A percentile compares a stretch with the other conserved stretches of the same genome.
These are phyloP conservation scores for Eulemur albifrons DNA, from an alignment of 2,797 vertebrate species.

Conservation along the genomic window DNA sequence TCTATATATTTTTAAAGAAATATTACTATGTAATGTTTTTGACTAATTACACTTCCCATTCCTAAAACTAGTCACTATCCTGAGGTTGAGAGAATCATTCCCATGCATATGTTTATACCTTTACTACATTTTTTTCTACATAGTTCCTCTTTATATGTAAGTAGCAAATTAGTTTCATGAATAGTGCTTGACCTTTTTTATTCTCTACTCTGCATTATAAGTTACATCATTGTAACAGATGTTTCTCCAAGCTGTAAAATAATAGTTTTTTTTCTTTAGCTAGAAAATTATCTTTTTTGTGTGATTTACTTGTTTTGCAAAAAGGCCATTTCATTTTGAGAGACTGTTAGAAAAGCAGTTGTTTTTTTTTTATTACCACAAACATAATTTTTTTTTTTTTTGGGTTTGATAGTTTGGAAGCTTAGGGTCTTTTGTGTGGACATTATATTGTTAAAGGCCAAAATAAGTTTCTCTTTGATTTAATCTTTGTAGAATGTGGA, in stretches of 20 bases:
- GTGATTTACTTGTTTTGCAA: background rate
- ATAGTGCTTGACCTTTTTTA: background rate
- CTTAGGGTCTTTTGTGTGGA: background rate
- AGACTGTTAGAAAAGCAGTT: background rate
- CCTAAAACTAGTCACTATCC: background rate
- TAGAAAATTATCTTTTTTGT: background rate
- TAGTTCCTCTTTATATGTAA: background rate
- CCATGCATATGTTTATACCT: background rate
- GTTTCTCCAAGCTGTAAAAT: slow-evolving; percentile 26
- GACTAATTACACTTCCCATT: background rate
- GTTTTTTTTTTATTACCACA: slow-evolving; percentile 15
- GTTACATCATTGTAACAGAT: background rate
- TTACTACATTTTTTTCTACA: background rate
- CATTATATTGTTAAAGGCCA: background rate
- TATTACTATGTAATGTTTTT: background rate
- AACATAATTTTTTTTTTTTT: background rate
- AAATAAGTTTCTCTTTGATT: background rate
- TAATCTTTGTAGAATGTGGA: background rate
- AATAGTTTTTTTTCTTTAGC: background rate
- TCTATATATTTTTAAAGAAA: slow-evolving; percentile 21
- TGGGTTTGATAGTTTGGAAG: background rate
- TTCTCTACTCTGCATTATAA: slow-evolving; percentile 23
- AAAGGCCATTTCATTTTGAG: slow-evolving; percentile 27
- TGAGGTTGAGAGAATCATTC: background rate
- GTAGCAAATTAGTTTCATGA: background rate